Percentiles rank a stretch among this genome's conserved stretches.
phyloP scores from a whole-genome alignment of 2,888 invertebrate genomes.

The Coelinius sp. region DNA sequence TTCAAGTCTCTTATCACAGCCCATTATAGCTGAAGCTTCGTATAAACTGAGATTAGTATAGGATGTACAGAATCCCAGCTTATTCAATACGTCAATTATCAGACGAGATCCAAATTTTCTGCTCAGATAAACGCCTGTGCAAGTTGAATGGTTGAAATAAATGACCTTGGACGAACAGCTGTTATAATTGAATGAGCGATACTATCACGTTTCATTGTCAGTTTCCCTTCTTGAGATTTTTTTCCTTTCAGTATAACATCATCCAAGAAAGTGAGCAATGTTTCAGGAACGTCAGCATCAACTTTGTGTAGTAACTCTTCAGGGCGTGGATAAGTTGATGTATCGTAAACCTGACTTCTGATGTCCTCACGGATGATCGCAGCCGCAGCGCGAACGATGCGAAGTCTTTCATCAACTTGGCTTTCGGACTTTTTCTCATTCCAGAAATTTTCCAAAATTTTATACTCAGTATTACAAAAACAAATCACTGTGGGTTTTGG shows the following conservation, averaged over 20 bases:
- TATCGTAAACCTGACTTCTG: not conserved
- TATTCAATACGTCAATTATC: conserved; percentile 20
- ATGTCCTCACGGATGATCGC: not conserved
- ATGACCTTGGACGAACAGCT: not conserved
- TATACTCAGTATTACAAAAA: not conserved
- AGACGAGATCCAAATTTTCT: conserved; percentile 21
- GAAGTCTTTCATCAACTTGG: not conserved
- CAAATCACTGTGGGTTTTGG: not conserved
- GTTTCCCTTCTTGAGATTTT: not conserved
- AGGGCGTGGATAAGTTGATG: not conserved
- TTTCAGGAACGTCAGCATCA: too few species aligned
- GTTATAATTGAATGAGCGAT: not conserved
- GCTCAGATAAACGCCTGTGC: conserved; percentile 15
- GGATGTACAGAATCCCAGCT: conserved; percentile 18
- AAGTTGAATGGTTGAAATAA: not conserved
- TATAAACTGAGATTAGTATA: too few species aligned
- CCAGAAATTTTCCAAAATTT: conserved; percentile 1
- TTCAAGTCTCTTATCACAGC: not conserved
- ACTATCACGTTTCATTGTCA: not conserved
- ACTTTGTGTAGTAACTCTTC: not conserved
- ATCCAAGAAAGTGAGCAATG: not conserved
- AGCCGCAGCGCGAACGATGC: too few species aligned
- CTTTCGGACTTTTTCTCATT: not conserved
- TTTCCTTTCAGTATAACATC: not conserved
- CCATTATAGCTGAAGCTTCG: conserved; percentile 22